A percentile compares a stretch with the other conserved stretches of the same genome.
Conservation (phyloP, 2,888 invertebrate genomes). For the Candidula unifasciata region DNA sequence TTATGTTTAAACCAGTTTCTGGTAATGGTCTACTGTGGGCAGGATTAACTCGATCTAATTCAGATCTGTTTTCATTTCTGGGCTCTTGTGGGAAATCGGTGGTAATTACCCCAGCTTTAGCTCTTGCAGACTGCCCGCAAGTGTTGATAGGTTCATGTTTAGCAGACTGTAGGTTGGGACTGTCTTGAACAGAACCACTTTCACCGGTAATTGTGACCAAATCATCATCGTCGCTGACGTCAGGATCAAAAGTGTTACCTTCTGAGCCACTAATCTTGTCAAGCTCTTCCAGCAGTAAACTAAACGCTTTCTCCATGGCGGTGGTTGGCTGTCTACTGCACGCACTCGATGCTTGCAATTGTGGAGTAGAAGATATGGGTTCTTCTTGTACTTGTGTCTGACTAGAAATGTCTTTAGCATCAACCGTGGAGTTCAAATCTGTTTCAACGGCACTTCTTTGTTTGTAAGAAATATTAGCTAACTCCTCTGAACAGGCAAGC, state of each 20-base stretch:
- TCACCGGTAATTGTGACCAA: background rate
- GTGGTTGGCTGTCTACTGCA: background rate
- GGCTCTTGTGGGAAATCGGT: background rate
- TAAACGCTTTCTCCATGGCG: constrained; percentile 54
- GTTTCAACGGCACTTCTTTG: too few relatives aligned
- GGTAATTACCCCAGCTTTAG: background rate
- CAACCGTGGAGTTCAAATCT: too few relatives aligned
- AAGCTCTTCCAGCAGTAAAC: constrained; percentile 53
- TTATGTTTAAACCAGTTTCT: too few relatives aligned
- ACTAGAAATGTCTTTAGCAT: too few relatives aligned
- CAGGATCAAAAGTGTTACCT: constrained; percentile 51
- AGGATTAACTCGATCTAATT: too few relatives aligned
- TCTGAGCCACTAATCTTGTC: constrained; percentile 53
- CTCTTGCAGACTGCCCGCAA: too few relatives aligned
- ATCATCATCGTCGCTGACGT: constrained; percentile 52
- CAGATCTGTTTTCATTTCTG: too few relatives aligned
- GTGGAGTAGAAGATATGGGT: background rate
- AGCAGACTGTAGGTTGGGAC: background rate
- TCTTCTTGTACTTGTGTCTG: background rate
- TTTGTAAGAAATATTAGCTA: too few relatives aligned
- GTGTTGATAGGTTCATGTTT: background rate
- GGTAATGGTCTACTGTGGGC: too few relatives aligned
- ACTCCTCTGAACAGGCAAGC: too few relatives aligned
- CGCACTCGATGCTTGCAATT: constrained; percentile 18
- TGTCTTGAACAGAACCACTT: background rate